Evolutionary conservation across 2,113 vertebrate genomes (phyloP).

Genomic region (Pitta sordida): DNA sequence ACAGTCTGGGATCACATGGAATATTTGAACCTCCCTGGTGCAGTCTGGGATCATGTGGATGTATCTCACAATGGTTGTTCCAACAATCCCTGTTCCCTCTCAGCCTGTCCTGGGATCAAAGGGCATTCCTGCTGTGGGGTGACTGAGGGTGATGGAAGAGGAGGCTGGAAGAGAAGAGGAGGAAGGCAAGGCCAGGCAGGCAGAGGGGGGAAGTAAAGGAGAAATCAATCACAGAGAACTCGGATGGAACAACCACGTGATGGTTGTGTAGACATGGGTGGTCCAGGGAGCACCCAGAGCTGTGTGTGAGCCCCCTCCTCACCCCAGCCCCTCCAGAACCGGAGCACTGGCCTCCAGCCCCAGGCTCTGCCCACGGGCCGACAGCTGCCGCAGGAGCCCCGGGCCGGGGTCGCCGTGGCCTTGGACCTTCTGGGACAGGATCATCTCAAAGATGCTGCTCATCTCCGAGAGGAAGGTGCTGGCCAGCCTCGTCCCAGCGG

Average conservation of each 20-base stretch:
- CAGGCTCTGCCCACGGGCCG: slow-evolving; percentile 80
- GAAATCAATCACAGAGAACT: neutral
- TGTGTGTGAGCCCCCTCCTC: neutral
- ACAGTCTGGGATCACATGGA: neutral
- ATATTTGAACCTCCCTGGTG: rapidly evolving
- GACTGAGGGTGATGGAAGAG: neutral
- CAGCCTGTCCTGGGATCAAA: neutral
- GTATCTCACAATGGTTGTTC: neutral
- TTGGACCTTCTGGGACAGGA: slow-evolving; percentile 84
- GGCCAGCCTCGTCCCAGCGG: slow-evolving; percentile 66
- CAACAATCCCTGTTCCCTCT: neutral
- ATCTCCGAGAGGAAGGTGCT: slow-evolving; percentile 89
- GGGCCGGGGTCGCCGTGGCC: slow-evolving; percentile 70
- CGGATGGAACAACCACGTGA: rapidly evolving
- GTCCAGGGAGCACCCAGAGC: neutral
- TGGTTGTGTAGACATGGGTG: neutral
- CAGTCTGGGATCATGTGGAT: neutral
- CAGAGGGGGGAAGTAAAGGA: neutral
- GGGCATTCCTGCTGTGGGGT: neutral
- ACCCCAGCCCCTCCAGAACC: neutral
- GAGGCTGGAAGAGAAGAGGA: neutral
- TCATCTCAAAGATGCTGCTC: slow-evolving; percentile 90
- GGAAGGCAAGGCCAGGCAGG: neutral
- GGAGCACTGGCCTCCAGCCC: slow-evolving; percentile 64
- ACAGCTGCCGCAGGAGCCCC: slow-evolving; percentile 86